A percentile compares a stretch with the other conserved stretches of the same genome.
These are phyloP conservation scores for Lomographa bimaculata DNA, from an alignment of 2,888 invertebrate species.

Conservation along the genomic window DNA sequence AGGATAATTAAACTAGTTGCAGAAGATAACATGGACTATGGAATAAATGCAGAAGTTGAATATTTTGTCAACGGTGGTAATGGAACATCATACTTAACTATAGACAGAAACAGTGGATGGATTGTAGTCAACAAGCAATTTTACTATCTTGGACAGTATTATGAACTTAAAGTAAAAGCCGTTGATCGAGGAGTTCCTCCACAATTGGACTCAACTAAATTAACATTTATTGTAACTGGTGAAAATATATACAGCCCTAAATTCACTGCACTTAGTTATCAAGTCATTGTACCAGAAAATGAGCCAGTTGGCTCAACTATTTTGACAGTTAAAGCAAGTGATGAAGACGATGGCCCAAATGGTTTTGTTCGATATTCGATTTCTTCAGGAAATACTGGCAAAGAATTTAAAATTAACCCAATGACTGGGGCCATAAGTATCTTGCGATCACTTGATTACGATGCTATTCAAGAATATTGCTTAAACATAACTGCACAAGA, in stretches of 20 bases:
- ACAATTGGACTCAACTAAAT: slow-evolving; percentile 88
- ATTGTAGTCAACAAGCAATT: slow-evolving; percentile 86
- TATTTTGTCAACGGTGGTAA: slow-evolving; percentile 90
- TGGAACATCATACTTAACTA: slow-evolving; percentile 88
- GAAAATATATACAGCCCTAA: slow-evolving; percentile 92
- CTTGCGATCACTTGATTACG: slow-evolving; percentile 92
- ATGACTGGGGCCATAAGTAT: slow-evolving; percentile 92
- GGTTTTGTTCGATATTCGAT: slow-evolving; percentile 94
- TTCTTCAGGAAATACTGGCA: slow-evolving; percentile 91
- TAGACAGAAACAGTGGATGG: slow-evolving; percentile 93
- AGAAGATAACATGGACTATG: slow-evolving; percentile 90
- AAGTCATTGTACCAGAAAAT: slow-evolving; percentile 96
- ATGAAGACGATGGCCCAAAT: slow-evolving; percentile 94
- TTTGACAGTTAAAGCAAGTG: slow-evolving; percentile 92
- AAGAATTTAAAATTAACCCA: slow-evolving; percentile 91
- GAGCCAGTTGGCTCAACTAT: slow-evolving; percentile 94
- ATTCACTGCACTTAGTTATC: slow-evolving; percentile 93
- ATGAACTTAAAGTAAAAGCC: slow-evolving; percentile 88
- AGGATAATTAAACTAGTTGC: slow-evolving; percentile 89
- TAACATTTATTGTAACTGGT: slow-evolving; percentile 92
- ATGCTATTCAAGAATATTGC: slow-evolving; percentile 91
- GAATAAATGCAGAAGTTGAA: slow-evolving; percentile 94
- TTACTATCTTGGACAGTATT: slow-evolving; percentile 85
- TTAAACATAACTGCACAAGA: slow-evolving; percentile 95
- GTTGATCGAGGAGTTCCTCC: slow-evolving; percentile 95